These are phyloP conservation scores for Lethenteron camtschaticum DNA, from an alignment of 2,113 vertebrate genomes.

Conservation along the genomic window DNA sequence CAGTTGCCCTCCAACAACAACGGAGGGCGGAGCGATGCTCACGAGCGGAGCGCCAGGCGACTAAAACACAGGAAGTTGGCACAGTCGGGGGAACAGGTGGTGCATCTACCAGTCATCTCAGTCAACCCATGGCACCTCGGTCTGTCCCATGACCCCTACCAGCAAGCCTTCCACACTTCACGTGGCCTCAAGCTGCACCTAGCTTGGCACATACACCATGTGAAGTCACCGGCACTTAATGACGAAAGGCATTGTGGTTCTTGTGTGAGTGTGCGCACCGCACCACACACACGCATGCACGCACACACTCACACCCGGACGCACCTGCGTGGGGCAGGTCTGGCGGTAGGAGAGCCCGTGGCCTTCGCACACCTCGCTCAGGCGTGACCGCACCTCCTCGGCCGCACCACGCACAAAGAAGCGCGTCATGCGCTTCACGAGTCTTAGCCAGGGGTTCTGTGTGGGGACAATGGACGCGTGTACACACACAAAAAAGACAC, in stretches of 20 bases:
- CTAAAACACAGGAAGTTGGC: too few species aligned
- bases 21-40: too few species aligned
- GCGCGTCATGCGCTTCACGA: constrained; percentile 67
- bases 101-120: too few species aligned
- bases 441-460: constrained; percentile 60
- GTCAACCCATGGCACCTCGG: too few species aligned
- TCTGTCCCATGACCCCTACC: background rate
- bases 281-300: background rate
- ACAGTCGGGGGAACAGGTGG: too few species aligned
- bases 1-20: too few species aligned
- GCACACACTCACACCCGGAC: background rate
- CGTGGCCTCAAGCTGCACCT: too few species aligned
- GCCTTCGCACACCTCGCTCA: constrained; percentile 46
- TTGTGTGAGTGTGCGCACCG: background rate
- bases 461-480: too few species aligned
- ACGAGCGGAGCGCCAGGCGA: too few species aligned
- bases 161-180: background rate
- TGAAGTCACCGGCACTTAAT: background rate
- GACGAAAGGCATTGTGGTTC: background rate
- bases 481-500: too few species aligned
- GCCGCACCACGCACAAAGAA: constrained; percentile 53
- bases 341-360: constrained; percentile 57
- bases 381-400: constrained; percentile 32
- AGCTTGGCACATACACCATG: background rate
- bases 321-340: constrained; percentile 56